Percentiles rank a stretch among this genome's conserved stretches.
Evolutionary conservation across 30 jellyfish, hydroid and myxozoan species (phyloP).

Genomic region (Pelagia noctiluca): DNA sequence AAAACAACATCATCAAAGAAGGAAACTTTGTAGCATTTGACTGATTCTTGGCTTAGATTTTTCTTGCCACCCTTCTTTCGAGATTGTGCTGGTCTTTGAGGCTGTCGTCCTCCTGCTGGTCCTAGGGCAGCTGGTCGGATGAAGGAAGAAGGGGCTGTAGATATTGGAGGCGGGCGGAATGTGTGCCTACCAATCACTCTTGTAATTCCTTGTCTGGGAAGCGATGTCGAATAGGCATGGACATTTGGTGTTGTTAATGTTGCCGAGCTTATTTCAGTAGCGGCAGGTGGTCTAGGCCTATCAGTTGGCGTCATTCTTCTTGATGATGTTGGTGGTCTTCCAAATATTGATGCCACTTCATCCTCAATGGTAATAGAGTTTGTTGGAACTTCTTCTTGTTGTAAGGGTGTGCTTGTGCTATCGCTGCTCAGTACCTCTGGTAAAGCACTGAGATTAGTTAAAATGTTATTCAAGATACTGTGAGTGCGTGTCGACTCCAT

Average conservation of each 20-base stretch:
- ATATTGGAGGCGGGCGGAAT: slow-evolving; percentile 1
- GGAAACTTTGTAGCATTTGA: not conserved
- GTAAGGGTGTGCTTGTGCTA: not conserved
- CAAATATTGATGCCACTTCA: not conserved
- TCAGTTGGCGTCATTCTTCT: not conserved
- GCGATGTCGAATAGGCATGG: not conserved
- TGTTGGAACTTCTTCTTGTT: not conserved
- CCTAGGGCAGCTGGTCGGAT: not conserved
- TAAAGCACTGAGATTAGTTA: not conserved
- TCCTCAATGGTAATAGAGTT: not conserved
- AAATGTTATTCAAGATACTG: not conserved
- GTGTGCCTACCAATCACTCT: not conserved
- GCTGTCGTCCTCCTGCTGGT: not conserved
- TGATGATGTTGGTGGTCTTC: not conserved
- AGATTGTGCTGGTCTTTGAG: not conserved
- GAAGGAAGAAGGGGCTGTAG: not conserved
- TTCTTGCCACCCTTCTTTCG: not conserved
- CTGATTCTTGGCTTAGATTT: not conserved
- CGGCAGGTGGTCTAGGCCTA: slow-evolving; percentile 1
- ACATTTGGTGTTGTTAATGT: not conserved
- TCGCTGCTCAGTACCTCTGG: not conserved
- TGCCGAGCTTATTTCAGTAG: not conserved
- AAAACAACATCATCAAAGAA: not conserved
- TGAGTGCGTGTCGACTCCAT: slow-evolving; percentile 2
- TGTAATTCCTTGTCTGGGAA: not conserved